Conservation (phyloP, 1,140 invertebrate genomes). For the Trichonephila clavipes region DNA sequence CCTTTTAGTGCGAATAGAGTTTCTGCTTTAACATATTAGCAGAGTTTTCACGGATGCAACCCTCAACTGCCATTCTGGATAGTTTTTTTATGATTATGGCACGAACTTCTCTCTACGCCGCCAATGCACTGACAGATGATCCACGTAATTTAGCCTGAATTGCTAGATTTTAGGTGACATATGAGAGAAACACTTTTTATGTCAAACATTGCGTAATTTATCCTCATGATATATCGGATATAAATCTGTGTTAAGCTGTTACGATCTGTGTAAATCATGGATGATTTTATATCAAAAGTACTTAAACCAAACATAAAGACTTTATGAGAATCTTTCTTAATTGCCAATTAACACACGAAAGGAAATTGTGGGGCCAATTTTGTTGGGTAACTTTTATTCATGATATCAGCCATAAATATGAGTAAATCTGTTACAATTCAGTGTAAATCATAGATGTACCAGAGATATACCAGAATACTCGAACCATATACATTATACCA, state of each 20-base stretch:
- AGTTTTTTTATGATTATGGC: conserved; percentile 31
- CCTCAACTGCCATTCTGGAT: background rate
- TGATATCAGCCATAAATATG: background rate
- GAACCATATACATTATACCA: too few relatives aligned
- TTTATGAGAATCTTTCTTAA: background rate
- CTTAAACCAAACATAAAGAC: background rate
- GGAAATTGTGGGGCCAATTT: background rate
- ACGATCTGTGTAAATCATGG: background rate
- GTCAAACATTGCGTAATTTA: conserved; percentile 34
- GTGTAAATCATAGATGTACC: background rate
- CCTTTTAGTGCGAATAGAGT: background rate
- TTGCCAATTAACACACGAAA: too few relatives aligned
- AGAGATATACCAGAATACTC: too few relatives aligned
- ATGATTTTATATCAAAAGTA: background rate
- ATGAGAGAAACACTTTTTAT: background rate
- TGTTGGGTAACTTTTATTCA: background rate
- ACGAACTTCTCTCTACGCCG: background rate
- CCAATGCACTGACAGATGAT: background rate
- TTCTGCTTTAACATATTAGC: background rate
- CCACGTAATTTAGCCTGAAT: background rate
- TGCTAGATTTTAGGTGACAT: background rate
- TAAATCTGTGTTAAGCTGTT: conserved; percentile 13
- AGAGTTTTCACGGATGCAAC: background rate
- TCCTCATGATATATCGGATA: background rate
- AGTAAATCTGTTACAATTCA: background rate